Conservation (phyloP, 92 coral and sea anemone species). For the Muricea muricata region DNA sequence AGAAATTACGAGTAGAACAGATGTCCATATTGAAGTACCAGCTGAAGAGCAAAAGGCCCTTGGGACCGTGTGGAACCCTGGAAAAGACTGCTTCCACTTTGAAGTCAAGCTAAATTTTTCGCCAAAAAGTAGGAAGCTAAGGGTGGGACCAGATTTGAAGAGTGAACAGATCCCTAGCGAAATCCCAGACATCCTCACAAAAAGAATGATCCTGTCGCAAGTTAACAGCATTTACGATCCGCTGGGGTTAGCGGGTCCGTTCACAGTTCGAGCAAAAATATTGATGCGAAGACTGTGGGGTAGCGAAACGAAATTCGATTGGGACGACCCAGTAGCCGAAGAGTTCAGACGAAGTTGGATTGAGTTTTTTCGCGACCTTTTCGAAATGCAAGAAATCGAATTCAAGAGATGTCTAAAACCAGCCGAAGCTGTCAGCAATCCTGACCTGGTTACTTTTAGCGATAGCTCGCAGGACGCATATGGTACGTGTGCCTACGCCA, state of each 20-base stretch:
- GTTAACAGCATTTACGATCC: constrained; percentile 68
- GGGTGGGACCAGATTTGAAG: constrained; percentile 32
- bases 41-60: no score
- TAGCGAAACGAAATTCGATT: constrained; percentile 37
- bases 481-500: constrained; percentile 62
- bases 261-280: constrained; percentile 64
- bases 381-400: constrained; percentile 55
- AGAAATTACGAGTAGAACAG: not conserved
- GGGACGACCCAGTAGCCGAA: constrained; percentile 70
- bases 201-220: constrained; percentile 66
- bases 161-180: constrained; percentile 20
- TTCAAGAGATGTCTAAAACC: constrained; percentile 70
- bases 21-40: no score
- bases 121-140: constrained; percentile 42
- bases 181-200: constrained; percentile 47
- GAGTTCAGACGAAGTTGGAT: constrained; percentile 36
- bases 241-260: constrained; percentile 62
- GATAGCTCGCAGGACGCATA: constrained; percentile 66
- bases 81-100: no score
- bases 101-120: no score
- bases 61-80: no score
- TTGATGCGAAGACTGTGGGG: constrained; percentile 66
- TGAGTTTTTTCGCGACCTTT: constrained; percentile 52
- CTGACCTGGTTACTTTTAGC: constrained; percentile 62
- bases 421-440: constrained; percentile 50